Evolutionary conservation across 2,797 vertebrate genomes (phyloP), one percentile per base, ranked within the genome.

Genomic region (Pogoniulus pusillus): DNA sequence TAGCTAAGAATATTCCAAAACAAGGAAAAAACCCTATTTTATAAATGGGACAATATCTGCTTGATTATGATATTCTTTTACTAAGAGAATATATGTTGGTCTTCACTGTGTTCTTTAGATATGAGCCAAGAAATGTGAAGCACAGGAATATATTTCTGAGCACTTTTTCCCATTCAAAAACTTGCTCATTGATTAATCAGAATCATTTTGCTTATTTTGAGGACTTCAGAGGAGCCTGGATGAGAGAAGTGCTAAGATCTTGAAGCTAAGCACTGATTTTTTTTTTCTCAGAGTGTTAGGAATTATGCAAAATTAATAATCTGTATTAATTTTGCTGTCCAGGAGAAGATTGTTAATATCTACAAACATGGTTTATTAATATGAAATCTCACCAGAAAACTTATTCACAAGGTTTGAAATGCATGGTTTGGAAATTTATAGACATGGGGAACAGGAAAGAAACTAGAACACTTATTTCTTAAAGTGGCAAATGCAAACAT

Each of bases 1-100:
- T 95, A 95, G 78, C 68, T 69, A 90, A 83, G 86, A 91, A 85
- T 65, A 87, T 91, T 94, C 65, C 84, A 90, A 93, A 92, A 85
- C 32, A 76, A 64, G 54, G 37, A 58, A 89, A 85, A 84, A 69
- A 22, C 1, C 43, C 11, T 10, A 43, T 41, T 80, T 55, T 20
- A 87, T 41, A 94, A 92, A 87, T 71, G 39, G 79, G 84, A 91
- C 59, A 90, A 68, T 85, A 96, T 93, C 90, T 93, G 37, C 62
- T 88, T 88, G 57, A 87, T 75, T 79, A 41, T 60, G 91, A 69
- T 43, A 55, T 7, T 64, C 30, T 82, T 88, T 82, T 29, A 49
- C 41, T 77, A 55, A 43, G 37, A 89, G 37, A 85, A 69, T 62
- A 69, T 62, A 59, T 32, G 16, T 59, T 76, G 23, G 51, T 9